phyloP scores from a whole-genome alignment of 2,113 vertebrate species.

The Pardalotus punctatus region DNA sequence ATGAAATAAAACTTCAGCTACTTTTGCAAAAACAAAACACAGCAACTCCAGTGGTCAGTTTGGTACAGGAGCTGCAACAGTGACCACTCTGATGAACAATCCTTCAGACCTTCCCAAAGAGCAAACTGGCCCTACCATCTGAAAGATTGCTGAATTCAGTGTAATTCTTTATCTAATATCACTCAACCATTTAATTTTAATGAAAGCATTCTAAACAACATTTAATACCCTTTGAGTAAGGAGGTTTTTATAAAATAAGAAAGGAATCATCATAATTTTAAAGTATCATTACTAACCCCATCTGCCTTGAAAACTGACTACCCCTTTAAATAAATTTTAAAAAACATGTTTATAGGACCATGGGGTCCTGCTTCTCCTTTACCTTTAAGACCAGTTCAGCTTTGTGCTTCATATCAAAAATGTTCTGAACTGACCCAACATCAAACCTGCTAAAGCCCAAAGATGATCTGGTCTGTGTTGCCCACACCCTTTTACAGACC shows the following conservation, averaged over 20 bases:
- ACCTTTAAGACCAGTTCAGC: background rate
- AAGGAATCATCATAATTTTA: background rate
- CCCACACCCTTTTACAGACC: background rate
- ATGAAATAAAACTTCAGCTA: slow-evolving; percentile 29
- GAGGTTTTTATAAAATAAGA: background rate
- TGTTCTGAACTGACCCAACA: background rate
- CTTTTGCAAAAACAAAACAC: background rate
- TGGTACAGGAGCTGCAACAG: background rate
- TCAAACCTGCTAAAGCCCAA: background rate
- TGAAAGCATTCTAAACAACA: background rate
- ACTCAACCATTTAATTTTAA: background rate
- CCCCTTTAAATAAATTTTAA: background rate
- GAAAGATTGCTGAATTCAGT: background rate
- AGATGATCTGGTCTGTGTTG: background rate
- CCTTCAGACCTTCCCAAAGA: background rate
- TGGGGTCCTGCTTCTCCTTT: background rate
- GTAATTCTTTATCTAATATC: background rate
- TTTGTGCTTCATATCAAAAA: background rate
- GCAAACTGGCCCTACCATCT: background rate
- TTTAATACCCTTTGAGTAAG: background rate
- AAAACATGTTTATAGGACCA: background rate
- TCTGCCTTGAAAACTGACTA: background rate
- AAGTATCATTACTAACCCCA: background rate
- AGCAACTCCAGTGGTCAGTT: background rate
- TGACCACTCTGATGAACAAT: background rate